A percentile compares a stretch with the other conserved stretches of the same genome.
phyloP scores from a whole-genome alignment of 35 echinoderm and acorn worm species.

The Apostichopus parvimensis region DNA sequence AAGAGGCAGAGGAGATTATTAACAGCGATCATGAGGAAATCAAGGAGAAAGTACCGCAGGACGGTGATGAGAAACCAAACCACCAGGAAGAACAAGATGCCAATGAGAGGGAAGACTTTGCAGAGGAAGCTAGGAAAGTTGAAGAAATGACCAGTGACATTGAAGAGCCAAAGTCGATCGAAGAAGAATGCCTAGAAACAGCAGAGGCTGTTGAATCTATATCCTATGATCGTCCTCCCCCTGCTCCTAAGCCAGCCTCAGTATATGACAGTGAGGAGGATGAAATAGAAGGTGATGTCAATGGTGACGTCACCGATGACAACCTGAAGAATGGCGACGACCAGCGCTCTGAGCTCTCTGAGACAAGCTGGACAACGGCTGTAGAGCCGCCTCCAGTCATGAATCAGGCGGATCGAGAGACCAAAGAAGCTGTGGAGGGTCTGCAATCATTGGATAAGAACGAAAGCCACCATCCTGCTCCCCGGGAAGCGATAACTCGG shows the following conservation, averaged over 20 bases:
- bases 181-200: conserved; percentile 57
- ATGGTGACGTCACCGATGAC: conserved; percentile 8
- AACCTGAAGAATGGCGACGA: not conserved
- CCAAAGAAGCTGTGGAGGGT: conserved; percentile 51
- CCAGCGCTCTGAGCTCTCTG: not conserved
- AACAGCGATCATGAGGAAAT: not conserved
- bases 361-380: not conserved
- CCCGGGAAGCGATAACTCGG: not conserved
- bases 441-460: conserved; percentile 39
- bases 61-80: not conserved
- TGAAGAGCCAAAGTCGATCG: not conserved
- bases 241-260: conserved; percentile 37
- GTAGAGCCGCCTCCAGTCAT: conserved; percentile 12
- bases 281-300: conserved; percentile 2
- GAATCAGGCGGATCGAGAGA: conserved; percentile 55
- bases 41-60: conserved; percentile 45
- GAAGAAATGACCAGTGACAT: conserved; percentile 33
- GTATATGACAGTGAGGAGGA: conserved; percentile 44
- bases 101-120: conserved; percentile 25
- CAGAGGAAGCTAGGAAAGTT: not conserved
- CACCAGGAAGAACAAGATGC: not conserved
- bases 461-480: not conserved
- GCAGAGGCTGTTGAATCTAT: conserved; percentile 83
- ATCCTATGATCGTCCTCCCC: conserved; percentile 38
- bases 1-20: conserved; percentile 34